Evolutionary conservation across 2,113 vertebrate genomes (phyloP).

Genomic region (Mastomys coucha): DNA sequence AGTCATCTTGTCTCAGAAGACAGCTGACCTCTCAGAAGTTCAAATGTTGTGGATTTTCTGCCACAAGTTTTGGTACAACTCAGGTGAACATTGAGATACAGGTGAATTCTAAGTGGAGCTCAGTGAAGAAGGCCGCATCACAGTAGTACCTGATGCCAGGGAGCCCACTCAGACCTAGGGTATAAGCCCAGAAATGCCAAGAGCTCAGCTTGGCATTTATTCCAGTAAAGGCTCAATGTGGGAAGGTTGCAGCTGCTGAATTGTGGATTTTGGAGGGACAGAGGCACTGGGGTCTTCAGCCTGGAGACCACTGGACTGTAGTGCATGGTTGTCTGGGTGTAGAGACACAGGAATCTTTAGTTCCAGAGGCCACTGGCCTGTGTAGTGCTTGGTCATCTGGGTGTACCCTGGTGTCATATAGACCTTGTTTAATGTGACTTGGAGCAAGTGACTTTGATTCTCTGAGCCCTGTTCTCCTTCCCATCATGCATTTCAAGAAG

Average conservation of each 20-base stretch:
- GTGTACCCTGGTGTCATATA: neutral
- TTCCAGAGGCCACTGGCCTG: neutral
- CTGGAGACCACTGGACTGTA: neutral
- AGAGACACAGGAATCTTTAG: neutral
- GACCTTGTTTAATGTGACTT: neutral
- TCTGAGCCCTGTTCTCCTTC: neutral
- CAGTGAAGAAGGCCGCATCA: neutral
- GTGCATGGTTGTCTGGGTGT: neutral
- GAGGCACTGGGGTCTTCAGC: neutral
- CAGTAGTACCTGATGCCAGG: rapidly evolving
- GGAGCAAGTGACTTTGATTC: neutral
- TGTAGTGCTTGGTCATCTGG: neutral
- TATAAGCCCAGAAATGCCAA: neutral
- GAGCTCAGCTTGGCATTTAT: neutral
- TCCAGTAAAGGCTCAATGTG: neutral
- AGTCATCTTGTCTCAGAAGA: neutral
- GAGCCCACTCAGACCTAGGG: neutral
- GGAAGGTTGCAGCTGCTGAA: neutral
- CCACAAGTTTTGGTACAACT: neutral
- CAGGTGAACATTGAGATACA: neutral
- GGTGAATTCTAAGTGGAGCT: neutral
- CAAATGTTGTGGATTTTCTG: constrained; percentile 42
- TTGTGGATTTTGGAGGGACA: neutral
- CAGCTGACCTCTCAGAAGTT: constrained; percentile 11
- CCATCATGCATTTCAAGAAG: neutral